These are phyloP conservation scores for Apodemus speciosus DNA, from an alignment of 2,113 vertebrate genomes.

Conservation along the genomic window DNA sequence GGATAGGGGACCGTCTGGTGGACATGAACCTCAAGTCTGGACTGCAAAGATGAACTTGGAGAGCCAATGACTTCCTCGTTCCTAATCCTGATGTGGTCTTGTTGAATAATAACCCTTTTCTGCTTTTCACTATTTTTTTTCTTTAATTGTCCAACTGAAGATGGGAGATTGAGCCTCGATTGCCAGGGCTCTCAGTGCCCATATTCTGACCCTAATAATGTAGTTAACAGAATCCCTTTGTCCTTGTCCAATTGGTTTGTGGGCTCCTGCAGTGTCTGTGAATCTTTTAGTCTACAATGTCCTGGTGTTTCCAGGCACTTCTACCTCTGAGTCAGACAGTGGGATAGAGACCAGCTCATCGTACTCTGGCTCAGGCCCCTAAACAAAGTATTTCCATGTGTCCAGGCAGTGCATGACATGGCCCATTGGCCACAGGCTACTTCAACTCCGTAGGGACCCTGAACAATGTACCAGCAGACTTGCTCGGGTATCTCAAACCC, in stretches of 20 bases:
- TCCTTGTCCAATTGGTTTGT: neutral
- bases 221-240: neutral
- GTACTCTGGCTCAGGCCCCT: neutral
- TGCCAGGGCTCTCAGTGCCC: neutral
- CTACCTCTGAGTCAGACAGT: slow-evolving; percentile 54
- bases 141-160: neutral
- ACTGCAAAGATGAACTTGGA: neutral
- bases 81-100: neutral
- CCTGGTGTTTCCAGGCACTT: slow-evolving; percentile 11
- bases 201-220: neutral
- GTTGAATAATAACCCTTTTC: neutral
- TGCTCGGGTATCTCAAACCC: slow-evolving; percentile 65
- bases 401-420: neutral
- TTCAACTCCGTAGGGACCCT: slow-evolving; percentile 46
- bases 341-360: neutral
- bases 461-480: slow-evolving; percentile 47
- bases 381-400: slow-evolving; percentile 53
- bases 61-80: neutral
- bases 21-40: neutral
- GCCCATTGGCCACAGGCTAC: neutral
- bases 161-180: neutral
- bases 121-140: neutral
- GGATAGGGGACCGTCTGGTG: neutral
- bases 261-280: neutral
- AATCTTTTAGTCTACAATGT: neutral